phyloP scores from a whole-genome alignment of 2,888 invertebrate genomes.

The Neoaliturus tenellus region DNA sequence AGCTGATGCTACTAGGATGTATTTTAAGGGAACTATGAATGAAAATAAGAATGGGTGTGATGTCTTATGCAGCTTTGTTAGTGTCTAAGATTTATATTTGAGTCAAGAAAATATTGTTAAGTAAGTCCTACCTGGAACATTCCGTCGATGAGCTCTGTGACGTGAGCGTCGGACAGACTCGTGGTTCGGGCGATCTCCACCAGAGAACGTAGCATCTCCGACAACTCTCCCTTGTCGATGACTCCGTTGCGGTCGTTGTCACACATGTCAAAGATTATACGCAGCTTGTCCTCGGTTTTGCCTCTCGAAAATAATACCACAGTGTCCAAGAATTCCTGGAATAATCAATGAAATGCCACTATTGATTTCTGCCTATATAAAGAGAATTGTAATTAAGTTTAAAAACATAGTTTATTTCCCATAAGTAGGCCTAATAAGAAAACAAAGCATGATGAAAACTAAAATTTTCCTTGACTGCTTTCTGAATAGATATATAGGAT shows the following conservation, averaged over 20 bases:
- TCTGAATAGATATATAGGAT: too few species aligned
- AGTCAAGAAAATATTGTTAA: too few species aligned
- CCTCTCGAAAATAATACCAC: slow-evolving; percentile 95
- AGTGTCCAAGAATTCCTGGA: slow-evolving; percentile 93
- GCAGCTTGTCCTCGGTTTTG: slow-evolving; percentile 93
- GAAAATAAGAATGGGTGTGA: too few species aligned
- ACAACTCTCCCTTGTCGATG: slow-evolving; percentile 94
- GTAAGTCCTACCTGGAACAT: slow-evolving; percentile 94
- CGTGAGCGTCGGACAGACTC: slow-evolving; percentile 92
- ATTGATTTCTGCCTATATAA: slow-evolving; percentile 96
- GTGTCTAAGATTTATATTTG: too few species aligned
- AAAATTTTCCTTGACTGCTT: too few species aligned
- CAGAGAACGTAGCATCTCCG: slow-evolving; percentile 94
- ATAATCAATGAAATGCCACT: slow-evolving; percentile 75
- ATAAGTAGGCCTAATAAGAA: too few species aligned
- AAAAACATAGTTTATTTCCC: too few species aligned
- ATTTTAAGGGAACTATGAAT: too few species aligned
- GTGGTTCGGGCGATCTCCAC: slow-evolving; percentile 96
- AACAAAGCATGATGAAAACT: too few species aligned
- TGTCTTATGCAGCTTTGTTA: too few species aligned
- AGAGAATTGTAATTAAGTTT: too few species aligned
- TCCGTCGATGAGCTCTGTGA: slow-evolving; percentile 94
- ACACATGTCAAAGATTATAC: slow-evolving; percentile 98
- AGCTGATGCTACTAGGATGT: too few species aligned
- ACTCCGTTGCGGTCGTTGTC: slow-evolving; percentile 96